Evolutionary conservation across 1,140 invertebrate genomes (phyloP), one percentile per base, ranked within the genome.

Genomic region (Heliothis virescens): DNA sequence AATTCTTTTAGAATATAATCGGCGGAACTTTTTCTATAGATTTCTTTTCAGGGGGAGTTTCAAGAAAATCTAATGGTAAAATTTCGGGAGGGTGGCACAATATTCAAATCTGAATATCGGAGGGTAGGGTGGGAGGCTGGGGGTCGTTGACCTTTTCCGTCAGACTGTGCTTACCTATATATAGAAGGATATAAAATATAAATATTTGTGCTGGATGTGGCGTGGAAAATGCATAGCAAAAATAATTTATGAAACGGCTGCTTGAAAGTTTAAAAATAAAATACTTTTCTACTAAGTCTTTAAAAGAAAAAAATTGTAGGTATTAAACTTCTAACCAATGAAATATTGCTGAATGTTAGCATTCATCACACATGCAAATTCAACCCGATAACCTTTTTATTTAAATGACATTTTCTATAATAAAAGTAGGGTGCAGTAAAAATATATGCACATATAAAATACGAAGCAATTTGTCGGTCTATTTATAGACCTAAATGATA

Each of bases 31-130:
- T 52, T 50, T 60, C 72, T 62, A n/a, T 26, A 50, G 15, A 48
- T 62, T 74, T 63, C 48, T 34, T 76, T 63, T 34, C 9, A 13
- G 0, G 29, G 48, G n/a, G 21, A 5, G 52, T 80, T 78, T 69
- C 76, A 67, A 75, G 82, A 87, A 87, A 87, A 87, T 88, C 79
- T 89, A 89, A 91, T 88, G 82, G 81, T 86, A 71, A 83, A 91
- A 87, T 85, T 85, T 79, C 79, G 16, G 82, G 84, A 85, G 84
- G 87, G 59, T 62, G 78, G 72, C 77, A 83, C 84, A 87, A 88
- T 92, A 93, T 92, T 92, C 89, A 91, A 89, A 91, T 91, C 88
- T 86, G 86, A 87, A 88, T 89, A 89, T 90, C 84, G 86, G 88
- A 86, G 85, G 83, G 65, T 74, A 26, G 47, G 4, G 34, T 67